Evolutionary conservation across 1,140 invertebrate species (phyloP).

Genomic region (Akabosia matsudoensis): DNA sequence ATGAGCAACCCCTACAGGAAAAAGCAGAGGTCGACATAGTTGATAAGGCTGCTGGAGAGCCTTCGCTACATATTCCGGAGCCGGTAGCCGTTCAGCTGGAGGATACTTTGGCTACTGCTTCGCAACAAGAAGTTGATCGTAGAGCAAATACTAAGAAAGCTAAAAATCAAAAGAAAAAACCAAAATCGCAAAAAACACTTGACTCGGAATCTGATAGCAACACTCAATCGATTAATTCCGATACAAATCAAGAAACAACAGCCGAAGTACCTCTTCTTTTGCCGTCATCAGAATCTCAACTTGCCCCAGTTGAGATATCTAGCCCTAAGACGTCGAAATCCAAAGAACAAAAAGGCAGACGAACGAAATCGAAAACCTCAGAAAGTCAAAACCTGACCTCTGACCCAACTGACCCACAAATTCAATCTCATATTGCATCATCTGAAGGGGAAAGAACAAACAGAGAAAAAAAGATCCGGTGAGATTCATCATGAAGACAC

Average conservation of each 20-base stretch:
- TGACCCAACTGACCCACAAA: not conserved
- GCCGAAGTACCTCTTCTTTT: not conserved
- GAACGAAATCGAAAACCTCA: constrained; percentile 22
- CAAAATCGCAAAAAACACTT: not conserved
- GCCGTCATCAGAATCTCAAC: not conserved
- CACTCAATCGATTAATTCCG: not conserved
- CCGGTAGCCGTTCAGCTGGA: no score
- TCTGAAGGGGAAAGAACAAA: no score
- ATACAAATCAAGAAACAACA: not conserved
- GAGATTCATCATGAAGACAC: no score
- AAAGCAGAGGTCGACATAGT: not conserved
- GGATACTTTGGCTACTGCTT: no score
- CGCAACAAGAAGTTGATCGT: not conserved
- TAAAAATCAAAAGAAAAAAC: constrained; percentile 2
- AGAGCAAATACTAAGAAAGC: not conserved
- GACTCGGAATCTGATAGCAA: not conserved
- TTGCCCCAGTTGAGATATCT: constrained; percentile 17
- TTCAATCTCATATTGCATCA: no score
- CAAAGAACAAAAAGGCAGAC: constrained; percentile 21
- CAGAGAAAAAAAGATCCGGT: no score
- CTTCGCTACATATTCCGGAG: no score
- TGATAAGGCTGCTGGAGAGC: no score
- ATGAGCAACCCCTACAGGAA: not conserved
- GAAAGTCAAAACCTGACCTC: not conserved
- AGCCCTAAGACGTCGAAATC: constrained; percentile 33